A percentile compares a stretch with the other conserved stretches of the same genome.
phyloP scores from a whole-genome alignment of 2,888 invertebrate species.

The Ptilodon capucinus region DNA sequence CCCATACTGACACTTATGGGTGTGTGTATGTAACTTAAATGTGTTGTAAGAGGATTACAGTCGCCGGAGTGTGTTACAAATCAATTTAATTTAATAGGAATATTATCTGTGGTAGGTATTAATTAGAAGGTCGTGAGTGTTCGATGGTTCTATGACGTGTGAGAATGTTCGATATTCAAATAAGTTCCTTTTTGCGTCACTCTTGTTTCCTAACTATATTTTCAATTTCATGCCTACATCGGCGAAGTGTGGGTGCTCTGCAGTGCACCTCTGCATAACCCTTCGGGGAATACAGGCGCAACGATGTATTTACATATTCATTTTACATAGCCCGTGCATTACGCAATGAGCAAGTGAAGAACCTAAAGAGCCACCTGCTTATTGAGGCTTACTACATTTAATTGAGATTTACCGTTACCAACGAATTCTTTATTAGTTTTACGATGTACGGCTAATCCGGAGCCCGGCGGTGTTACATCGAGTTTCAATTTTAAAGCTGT shows the following conservation, averaged over 20 bases:
- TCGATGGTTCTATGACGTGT: not conserved
- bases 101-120: not conserved
- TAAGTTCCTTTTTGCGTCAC: too few relatives aligned
- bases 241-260: too few relatives aligned
- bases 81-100: constrained; percentile 4
- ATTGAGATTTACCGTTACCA: constrained; percentile 22
- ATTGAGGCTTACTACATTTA: constrained; percentile 6
- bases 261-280: too few relatives aligned
- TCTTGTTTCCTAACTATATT: too few relatives aligned
- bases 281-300: too few relatives aligned
- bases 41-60: constrained; percentile 25
- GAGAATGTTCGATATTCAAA: not conserved
- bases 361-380: not conserved
- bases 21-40: constrained; percentile 18
- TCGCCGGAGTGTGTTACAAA: constrained; percentile 14
- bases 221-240: too few relatives aligned
- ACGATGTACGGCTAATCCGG: constrained; percentile 21
- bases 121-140: not conserved
- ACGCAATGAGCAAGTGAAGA: not conserved
- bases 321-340: not conserved
- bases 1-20: constrained; percentile 28
- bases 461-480: constrained; percentile 31
- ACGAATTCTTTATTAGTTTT: constrained; percentile 12
- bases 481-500: constrained; percentile 14
- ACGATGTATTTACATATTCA: too few relatives aligned